Evolutionary conservation across 2,113 vertebrate genomes (phyloP).

Genomic region (Alligator sinensis): DNA sequence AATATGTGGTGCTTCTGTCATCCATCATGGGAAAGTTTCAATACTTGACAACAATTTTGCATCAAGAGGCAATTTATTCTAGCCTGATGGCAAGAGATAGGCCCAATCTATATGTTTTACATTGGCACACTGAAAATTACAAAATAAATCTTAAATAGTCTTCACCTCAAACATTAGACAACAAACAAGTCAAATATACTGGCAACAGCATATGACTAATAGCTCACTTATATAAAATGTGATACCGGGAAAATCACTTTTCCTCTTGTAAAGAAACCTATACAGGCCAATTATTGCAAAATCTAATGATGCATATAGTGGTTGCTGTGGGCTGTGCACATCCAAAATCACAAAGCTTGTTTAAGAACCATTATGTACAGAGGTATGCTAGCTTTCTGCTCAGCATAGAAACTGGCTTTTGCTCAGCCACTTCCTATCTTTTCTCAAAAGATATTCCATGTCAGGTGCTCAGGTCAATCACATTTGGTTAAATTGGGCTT

Average conservation of each 20-base stretch:
- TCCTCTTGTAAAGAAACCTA: constrained; percentile 43
- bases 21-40: constrained; percentile 72
- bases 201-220: constrained; percentile 62
- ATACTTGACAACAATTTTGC: constrained; percentile 67
- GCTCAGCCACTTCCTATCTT: neutral
- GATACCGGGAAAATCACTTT: constrained; percentile 55
- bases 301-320: constrained; percentile 30
- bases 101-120: constrained; percentile 54
- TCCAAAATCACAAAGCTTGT: constrained; percentile 28
- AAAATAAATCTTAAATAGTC: constrained; percentile 75
- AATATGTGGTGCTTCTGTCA: constrained; percentile 47
- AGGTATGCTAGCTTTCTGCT: neutral
- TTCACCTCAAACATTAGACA: constrained; percentile 62
- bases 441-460: neutral
- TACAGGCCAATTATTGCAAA: constrained; percentile 57
- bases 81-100: constrained; percentile 48
- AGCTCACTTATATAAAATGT: constrained; percentile 28
- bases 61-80: constrained; percentile 71
- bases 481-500: neutral
- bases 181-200: constrained; percentile 69
- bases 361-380: constrained; percentile 23
- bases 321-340: constrained; percentile 23
- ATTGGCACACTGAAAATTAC: constrained; percentile 69
- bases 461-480: neutral
- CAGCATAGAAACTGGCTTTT: neutral